These are phyloP conservation scores for Apistogramma diplotaenia DNA, from an alignment of 2,113 vertebrate genomes.

Conservation along the genomic window DNA sequence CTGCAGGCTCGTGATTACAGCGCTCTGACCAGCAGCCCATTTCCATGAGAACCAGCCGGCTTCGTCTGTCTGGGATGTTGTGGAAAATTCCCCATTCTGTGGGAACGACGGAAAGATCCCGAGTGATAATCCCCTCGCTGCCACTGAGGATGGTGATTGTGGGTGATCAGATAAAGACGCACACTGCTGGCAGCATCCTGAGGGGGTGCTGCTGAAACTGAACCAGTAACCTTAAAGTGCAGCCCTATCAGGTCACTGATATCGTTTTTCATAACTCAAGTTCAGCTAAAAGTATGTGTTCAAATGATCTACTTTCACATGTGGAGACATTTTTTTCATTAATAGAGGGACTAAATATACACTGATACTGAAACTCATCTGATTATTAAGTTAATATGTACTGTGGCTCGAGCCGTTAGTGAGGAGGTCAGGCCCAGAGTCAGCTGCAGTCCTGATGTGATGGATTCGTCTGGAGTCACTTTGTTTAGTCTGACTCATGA, in stretches of 20 bases:
- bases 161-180: not conserved
- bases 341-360: not conserved
- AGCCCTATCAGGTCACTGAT: fast-evolving
- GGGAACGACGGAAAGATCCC: conserved; percentile 63
- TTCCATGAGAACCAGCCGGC: conserved; percentile 46
- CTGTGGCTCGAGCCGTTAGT: not conserved
- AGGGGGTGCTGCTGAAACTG: not conserved
- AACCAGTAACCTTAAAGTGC: not conserved
- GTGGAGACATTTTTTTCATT: not conserved
- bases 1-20: conserved; percentile 18
- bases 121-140: not conserved
- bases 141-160: not conserved
- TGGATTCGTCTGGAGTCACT: not conserved
- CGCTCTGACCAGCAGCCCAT: conserved; percentile 1
- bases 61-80: conserved; percentile 20
- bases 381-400: not conserved
- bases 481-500: not conserved
- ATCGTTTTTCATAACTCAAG: not conserved
- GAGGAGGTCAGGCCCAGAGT: not conserved
- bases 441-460: not conserved
- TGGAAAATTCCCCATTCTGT: conserved; percentile 48
- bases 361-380: not conserved
- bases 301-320: not conserved
- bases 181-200: not conserved
- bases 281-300: not conserved